Evolutionary conservation across 2,113 vertebrate species (phyloP).

Genomic region (Zosterops japonicus): DNA sequence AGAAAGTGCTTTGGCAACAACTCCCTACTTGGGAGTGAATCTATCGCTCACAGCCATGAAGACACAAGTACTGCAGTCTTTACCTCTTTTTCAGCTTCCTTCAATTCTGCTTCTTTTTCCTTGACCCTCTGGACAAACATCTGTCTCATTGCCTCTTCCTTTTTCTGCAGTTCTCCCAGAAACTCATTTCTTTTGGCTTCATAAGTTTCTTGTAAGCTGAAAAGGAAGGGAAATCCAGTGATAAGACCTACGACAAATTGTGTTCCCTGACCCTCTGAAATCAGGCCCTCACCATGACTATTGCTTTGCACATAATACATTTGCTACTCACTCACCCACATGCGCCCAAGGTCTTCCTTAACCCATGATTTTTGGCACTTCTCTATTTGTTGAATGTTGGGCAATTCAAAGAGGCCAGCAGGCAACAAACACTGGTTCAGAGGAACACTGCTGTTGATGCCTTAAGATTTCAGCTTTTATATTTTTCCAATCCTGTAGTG

Average conservation of each 20-base stretch:
- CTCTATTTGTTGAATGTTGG: not conserved
- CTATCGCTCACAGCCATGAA: not conserved
- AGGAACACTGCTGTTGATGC: not conserved
- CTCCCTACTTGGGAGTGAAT: not conserved
- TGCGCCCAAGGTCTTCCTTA: not conserved
- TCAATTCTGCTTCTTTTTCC: slow-evolving; percentile 96
- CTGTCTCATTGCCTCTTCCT: slow-evolving; percentile 99
- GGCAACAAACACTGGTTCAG: not conserved
- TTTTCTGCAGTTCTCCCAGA: slow-evolving; percentile 96
- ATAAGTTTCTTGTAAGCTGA: slow-evolving; percentile 95
- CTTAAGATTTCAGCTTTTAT: not conserved
- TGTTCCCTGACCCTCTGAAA: not conserved
- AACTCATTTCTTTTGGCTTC: slow-evolving; percentile 99
- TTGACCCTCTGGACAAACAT: slow-evolving; percentile 99
- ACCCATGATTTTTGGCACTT: not conserved
- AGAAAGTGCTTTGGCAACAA: not conserved
- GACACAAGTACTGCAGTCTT: not conserved
- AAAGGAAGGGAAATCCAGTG: not conserved
- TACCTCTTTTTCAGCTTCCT: slow-evolving; percentile 99
- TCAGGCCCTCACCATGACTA: not conserved
- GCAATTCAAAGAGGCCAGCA: not conserved
- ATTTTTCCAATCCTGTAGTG: not conserved
- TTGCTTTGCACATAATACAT: not conserved
- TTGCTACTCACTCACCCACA: not conserved
- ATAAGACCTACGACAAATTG: not conserved